Conservation (phyloP, 2,888 invertebrate genomes). For the Cosmia pyralina region DNA sequence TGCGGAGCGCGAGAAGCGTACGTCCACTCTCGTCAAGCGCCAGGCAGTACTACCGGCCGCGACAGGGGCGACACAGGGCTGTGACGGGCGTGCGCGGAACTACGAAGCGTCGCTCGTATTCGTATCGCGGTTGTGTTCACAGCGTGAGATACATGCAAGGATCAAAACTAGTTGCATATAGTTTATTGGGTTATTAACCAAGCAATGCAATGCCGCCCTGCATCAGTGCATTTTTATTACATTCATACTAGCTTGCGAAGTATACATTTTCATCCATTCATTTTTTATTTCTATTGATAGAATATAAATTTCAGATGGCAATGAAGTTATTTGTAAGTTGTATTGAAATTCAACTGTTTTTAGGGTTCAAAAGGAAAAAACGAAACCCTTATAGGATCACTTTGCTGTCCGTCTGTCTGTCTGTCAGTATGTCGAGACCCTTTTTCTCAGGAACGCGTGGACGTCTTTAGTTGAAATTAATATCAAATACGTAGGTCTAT, state of each 20-base stretch:
- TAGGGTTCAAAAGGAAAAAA: too few relatives aligned
- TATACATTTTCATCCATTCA: slow-evolving; percentile 46
- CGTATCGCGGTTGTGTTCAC: slow-evolving; percentile 46
- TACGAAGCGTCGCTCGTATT: slow-evolving; percentile 74
- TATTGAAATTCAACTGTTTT: slow-evolving; percentile 20
- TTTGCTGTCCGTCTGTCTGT: too few relatives aligned
- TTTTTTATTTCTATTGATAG: slow-evolving; percentile 37
- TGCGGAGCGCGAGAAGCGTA: slow-evolving; percentile 69
- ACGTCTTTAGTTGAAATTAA: too few relatives aligned
- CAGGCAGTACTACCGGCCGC: slow-evolving; percentile 79
- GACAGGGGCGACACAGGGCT: slow-evolving; percentile 79
- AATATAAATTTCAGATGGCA: slow-evolving; percentile 1
- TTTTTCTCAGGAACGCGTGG: too few relatives aligned
- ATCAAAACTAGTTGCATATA: slow-evolving; percentile 75
- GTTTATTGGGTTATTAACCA: slow-evolving; percentile 73
- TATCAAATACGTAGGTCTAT: too few relatives aligned
- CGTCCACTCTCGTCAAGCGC: slow-evolving; percentile 81
- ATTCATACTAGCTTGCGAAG: slow-evolving; percentile 29
- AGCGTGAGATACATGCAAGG: slow-evolving; percentile 69
- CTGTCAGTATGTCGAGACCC: too few relatives aligned
- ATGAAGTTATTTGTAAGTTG: not conserved
- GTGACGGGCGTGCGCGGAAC: slow-evolving; percentile 78
- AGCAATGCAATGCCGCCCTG: slow-evolving; percentile 40
- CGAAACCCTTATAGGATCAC: too few relatives aligned
- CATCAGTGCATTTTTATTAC: slow-evolving; percentile 43